Evolutionary conservation across 37 sponge, comb jelly and placozoan genomes (phyloP), one percentile per base, ranked within the genome.

Genomic region (Petrosia ficiformis): DNA sequence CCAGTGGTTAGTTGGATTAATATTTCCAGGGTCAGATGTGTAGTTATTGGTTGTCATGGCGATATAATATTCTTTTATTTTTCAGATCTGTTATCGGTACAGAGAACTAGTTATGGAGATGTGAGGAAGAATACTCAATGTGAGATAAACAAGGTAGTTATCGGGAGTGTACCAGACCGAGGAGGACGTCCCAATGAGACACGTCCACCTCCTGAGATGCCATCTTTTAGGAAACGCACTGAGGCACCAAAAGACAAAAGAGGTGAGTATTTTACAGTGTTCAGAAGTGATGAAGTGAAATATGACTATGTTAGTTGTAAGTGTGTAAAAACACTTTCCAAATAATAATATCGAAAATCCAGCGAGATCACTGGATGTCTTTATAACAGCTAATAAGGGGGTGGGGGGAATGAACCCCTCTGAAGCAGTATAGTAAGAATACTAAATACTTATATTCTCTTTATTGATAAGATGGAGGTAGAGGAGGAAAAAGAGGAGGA

Each of bases 171-270:
- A 39, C 96, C 93, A 35, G 96, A 95, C 41, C 70, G 96, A 75
- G 96, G 96, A 1, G 96, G 96, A 32, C 65, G 96, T 16, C 90
- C 93, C 33, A 44, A 52, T 52, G 96, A 95, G 90, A 93, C 93
- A 44, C 71, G 93, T 40, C 93, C 96, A 25, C 90, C 94, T 57
- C 86, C 90, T 8, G 94, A 95, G 52, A 95, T 95, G 94, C 96
- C 96, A 3, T 31, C 81, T 2, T 95, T 93, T 70, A 89, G 86
- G 65, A 73, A 76, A 70, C 67, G 96, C 43, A 73, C 79, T 1
- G 94, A 81, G 16, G 83, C 90, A 30, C 91, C 76, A 42, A 59
- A 76, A 43, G 94, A 82, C 25, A 71, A 77, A 28, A 70, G 95
- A 33, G 80, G 76, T 35, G 54, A 14, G 14, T 8, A 14, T 48